Base-by-base conservation (phyloP, 2,113 vertebrate genomes). In the Phaetusa simplex region DNA sequence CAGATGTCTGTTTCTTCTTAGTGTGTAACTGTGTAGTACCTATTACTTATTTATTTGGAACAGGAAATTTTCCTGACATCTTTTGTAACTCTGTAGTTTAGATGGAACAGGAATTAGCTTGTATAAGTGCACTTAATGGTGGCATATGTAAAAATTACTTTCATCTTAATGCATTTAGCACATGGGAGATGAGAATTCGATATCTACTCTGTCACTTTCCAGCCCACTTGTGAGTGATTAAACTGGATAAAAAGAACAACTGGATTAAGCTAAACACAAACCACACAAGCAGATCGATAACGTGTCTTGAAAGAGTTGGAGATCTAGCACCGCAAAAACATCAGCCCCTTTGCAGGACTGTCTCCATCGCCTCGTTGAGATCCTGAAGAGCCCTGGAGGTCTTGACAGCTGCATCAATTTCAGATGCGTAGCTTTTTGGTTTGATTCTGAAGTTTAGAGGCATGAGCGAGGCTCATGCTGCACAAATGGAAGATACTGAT, bases 71-170 rank as follows among this genome's bases (percentile, higher is more conserved):
- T 82, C 62, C 62, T 85, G 6, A 0, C n/a, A 50, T 89, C 70
- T 85, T 82, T 84, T 66, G 27, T 82, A 49, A 26, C 58, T 81
- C 45, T 45, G 27, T 86, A 64, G 89, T 93, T 87, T 53, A 84
- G 74, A 49, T n/a, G 22, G 32, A 87, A 66, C 32, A 53, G 70
- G 73, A 85, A 53, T 95, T 89, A 93, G 34, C 65, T 91, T 9
- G 2, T 82, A 4, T 58, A 86, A 92, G 80, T 90, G 80, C 72
- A 43, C 50, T 93, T 79, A 87, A 73, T 82, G 64, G 72, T 76
- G 59, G 49, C 62, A 66, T 77, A 93, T 70, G 59, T 95, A 91
- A 96, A 95, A 97, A 91, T 86, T 84, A 69, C 91, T 95, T 94
- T 94, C 45, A 76, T 89, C 91, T 82, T 87, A 93, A 92, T 79